A percentile compares a stretch with the other conserved stretches of the same genome.
phyloP scores from a whole-genome alignment of 37 sponge, comb jelly and placozoan genomes.

The Theonella swinhoei region DNA sequence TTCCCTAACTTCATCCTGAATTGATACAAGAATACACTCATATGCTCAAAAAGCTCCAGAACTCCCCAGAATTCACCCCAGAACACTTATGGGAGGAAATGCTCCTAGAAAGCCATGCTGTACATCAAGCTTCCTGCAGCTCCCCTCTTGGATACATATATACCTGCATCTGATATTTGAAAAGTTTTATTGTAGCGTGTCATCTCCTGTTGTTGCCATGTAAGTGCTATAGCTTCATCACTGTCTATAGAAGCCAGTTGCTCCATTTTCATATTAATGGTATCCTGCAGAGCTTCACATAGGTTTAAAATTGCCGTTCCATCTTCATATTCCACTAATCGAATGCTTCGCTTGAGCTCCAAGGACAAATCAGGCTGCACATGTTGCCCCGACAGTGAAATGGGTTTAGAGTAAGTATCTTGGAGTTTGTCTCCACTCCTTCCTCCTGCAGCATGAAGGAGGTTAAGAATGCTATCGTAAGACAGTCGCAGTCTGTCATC shows the following conservation, averaged over 20 bases:
- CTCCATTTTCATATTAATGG: not conserved
- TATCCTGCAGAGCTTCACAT: not conserved
- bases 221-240: conserved; percentile 33
- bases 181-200: conserved; percentile 37
- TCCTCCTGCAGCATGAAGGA: not conserved
- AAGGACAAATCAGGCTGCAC: too few species aligned
- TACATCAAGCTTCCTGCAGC: too few species aligned
- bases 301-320: not conserved
- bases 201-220: conserved; percentile 40
- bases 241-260: not conserved
- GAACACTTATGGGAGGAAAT: too few species aligned
- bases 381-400: too few species aligned
- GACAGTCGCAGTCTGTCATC: not conserved
- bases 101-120: too few species aligned
- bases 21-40: too few species aligned
- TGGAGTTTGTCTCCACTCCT: not conserved
- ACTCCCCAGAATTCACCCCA: too few species aligned
- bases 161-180: not conserved
- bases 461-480: not conserved
- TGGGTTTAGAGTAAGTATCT: not conserved
- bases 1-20: too few species aligned
- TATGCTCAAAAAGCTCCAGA: too few species aligned
- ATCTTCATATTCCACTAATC: too few species aligned
- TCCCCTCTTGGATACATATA: too few species aligned
- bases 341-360: too few species aligned